Evolutionary conservation across 2,888 invertebrate species (phyloP).

Genomic region (Macrophya alboannulata): DNA sequence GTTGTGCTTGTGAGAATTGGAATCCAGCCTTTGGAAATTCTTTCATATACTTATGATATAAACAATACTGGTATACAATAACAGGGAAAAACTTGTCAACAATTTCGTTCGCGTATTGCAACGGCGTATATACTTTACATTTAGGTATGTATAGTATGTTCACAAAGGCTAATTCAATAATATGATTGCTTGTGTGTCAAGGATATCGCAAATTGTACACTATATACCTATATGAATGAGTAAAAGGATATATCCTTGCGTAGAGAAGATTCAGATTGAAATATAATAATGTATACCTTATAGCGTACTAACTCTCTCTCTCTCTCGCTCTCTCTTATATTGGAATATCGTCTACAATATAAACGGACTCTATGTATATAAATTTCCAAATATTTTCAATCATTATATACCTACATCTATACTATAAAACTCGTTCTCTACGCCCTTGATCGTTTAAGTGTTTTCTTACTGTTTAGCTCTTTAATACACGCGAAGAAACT

Average conservation of each 20-base stretch:
- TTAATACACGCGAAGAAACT: neutral
- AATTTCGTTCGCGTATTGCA: neutral
- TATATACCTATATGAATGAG: neutral
- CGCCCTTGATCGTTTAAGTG: conserved; percentile 14
- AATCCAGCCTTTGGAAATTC: neutral
- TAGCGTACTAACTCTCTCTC: neutral
- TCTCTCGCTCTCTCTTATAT: neutral
- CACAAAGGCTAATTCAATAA: neutral
- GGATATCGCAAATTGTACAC: neutral
- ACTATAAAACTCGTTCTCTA: neutral
- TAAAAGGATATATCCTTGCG: neutral
- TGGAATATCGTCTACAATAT: neutral
- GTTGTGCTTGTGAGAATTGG: neutral
- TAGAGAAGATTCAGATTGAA: neutral
- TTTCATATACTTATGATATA: neutral
- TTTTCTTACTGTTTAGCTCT: conserved; percentile 17
- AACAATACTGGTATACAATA: neutral
- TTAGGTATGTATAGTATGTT: neutral
- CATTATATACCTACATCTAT: neutral
- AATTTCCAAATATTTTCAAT: neutral
- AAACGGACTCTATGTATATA: neutral
- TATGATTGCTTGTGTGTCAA: conserved; percentile 2
- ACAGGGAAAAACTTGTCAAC: neutral
- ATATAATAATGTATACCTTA: too few relatives aligned
- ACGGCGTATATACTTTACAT: neutral